Percentiles rank a stretch among this genome's conserved stretches.
These are phyloP conservation scores for Tenebrosternarchus preto DNA, from an alignment of 2,113 vertebrate genomes.

Conservation along the genomic window DNA sequence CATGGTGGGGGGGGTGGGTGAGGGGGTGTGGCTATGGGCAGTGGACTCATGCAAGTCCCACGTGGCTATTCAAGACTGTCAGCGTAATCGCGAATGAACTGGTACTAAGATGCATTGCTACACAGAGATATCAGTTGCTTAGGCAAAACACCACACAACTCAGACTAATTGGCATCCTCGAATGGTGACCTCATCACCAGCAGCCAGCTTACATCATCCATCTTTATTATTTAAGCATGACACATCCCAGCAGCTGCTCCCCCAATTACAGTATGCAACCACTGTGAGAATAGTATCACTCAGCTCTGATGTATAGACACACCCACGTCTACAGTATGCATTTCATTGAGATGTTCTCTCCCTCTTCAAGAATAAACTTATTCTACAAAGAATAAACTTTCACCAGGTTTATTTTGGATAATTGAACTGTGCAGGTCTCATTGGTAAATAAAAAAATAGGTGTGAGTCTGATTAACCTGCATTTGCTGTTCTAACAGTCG, in stretches of 20 bases:
- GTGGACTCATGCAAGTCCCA: not conserved
- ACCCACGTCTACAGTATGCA: not conserved
- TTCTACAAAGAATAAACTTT: no score
- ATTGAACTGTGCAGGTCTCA: not conserved
- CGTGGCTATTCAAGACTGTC: not conserved
- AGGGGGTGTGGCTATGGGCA: not conserved
- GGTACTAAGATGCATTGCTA: not conserved
- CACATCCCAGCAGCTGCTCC: slow-evolving; percentile 36
- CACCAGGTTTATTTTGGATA: not conserved
- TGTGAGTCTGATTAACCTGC: not conserved
- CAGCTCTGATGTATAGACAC: slow-evolving; percentile 21
- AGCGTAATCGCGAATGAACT: not conserved
- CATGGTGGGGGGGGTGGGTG: no score
- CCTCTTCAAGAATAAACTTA: no score
- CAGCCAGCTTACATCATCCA: slow-evolving; percentile 19
- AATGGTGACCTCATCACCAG: not conserved
- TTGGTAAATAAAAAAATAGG: not conserved
- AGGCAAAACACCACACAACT: slow-evolving; percentile 4
- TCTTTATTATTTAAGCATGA: slow-evolving; percentile 36
- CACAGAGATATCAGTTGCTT: not conserved
- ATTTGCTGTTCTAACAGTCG: not conserved
- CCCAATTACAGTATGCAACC: slow-evolving; percentile 31
- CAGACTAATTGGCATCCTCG: not conserved
- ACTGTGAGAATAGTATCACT: slow-evolving; percentile 3
- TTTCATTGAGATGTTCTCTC: not conserved